Conservation (phyloP, 2,888 invertebrate genomes). For the Hirtodrosophila alboralis region DNA sequence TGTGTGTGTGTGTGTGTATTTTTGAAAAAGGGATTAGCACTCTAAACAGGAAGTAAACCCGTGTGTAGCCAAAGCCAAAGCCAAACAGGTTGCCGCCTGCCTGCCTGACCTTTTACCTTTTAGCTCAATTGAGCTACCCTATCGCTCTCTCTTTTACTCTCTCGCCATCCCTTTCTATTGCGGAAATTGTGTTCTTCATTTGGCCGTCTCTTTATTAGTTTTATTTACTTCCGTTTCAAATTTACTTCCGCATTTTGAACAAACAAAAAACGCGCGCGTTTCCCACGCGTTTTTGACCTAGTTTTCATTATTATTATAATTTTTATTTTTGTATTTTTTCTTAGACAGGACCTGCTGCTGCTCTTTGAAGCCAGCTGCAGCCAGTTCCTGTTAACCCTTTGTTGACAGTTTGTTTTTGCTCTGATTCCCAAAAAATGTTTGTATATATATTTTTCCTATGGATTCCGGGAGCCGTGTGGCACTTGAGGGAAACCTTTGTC, state of each 20-base stretch:
- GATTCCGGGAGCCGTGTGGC: slow-evolving; percentile 14
- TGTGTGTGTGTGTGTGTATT: slow-evolving; percentile 19
- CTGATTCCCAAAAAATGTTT: no score
- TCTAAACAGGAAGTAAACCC: slow-evolving; percentile 53
- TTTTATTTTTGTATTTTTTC: no score
- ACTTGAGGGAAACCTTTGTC: slow-evolving; percentile 55
- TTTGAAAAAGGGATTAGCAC: slow-evolving; percentile 72
- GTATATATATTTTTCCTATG: no score
- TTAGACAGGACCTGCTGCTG: slow-evolving; percentile 37
- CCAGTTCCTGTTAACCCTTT: slow-evolving; percentile 63
- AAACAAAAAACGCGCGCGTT: slow-evolving; percentile 41
- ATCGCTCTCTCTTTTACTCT: slow-evolving; percentile 2
- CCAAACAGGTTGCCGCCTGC: slow-evolving; percentile 70
- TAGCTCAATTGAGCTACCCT: slow-evolving; percentile 36
- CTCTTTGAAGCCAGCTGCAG: slow-evolving; percentile 49
- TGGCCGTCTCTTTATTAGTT: slow-evolving; percentile 60
- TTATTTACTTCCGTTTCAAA: slow-evolving; percentile 72
- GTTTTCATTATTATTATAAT: no score
- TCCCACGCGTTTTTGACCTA: slow-evolving; percentile 66
- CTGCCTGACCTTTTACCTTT: slow-evolving; percentile 72
- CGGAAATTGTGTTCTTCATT: slow-evolving; percentile 60
- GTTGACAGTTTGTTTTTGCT: slow-evolving; percentile 47
- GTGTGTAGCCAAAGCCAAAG: no score
- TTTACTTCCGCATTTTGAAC: slow-evolving; percentile 52
- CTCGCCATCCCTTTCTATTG: slow-evolving; percentile 10